These are phyloP conservation scores for Pomacea maculata DNA, from an alignment of 1,140 invertebrate genomes.

Conservation along the genomic window DNA sequence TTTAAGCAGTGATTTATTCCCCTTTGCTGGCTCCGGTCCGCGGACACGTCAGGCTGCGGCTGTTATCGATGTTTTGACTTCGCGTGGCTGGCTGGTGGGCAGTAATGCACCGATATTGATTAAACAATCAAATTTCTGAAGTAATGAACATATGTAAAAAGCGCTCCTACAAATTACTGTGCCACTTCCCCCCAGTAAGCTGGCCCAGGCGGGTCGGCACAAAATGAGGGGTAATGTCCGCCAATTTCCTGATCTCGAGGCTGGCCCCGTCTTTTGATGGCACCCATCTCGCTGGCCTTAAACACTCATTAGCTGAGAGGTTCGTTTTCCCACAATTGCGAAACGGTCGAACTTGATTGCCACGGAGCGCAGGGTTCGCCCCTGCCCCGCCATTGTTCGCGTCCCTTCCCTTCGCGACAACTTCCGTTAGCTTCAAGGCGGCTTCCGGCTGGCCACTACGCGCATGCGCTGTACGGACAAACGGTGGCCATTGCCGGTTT, in stretches of 20 bases:
- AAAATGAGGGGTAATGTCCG: constrained; percentile 14
- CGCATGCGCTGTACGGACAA: constrained; percentile 7
- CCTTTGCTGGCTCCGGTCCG: too few species aligned
- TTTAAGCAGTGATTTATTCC: too few species aligned
- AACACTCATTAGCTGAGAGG: constrained; percentile 13
- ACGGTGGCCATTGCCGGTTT: background rate
- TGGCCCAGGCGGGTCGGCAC: background rate
- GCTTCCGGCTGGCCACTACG: constrained; percentile 9
- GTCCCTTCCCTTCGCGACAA: constrained; percentile 7
- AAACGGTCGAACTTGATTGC: constrained; percentile 11
- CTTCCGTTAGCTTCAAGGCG: constrained; percentile 9
- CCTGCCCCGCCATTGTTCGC: constrained; percentile 3
- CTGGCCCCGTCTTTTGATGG: constrained; percentile 7
- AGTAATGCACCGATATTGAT: constrained; percentile 19
- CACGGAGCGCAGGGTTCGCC: background rate
- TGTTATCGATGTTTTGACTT: too few species aligned
- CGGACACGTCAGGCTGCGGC: too few species aligned
- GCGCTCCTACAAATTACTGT: constrained; percentile 24
- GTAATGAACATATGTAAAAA: constrained; percentile 28
- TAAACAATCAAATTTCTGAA: constrained; percentile 15
- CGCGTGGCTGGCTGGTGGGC: background rate
- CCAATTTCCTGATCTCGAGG: background rate
- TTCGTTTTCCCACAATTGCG: constrained; percentile 22
- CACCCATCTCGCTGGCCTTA: constrained; percentile 3
- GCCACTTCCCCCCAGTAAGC: constrained; percentile 8